Percentiles rank a stretch among this genome's conserved stretches.
Evolutionary conservation across 2,113 vertebrate species (phyloP).

Genomic region (Bombycilla garrulus): DNA sequence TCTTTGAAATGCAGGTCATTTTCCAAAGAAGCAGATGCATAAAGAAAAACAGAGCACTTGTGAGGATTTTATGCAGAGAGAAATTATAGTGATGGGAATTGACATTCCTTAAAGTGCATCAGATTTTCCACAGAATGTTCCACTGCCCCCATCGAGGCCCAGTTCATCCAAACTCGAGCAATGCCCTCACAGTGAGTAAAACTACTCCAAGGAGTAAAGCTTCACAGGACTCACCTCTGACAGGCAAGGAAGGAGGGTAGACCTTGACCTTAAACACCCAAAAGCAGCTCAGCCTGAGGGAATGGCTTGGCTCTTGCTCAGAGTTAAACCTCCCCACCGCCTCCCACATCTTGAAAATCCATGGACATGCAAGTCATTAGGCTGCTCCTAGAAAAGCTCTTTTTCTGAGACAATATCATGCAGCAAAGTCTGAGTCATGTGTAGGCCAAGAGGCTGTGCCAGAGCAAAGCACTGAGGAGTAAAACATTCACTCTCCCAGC

Average conservation of each 20-base stretch:
- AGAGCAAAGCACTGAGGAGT: constrained; percentile 10
- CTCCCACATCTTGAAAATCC: neutral
- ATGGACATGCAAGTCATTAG: neutral
- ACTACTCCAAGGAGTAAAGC: neutral
- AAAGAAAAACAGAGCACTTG: constrained; percentile 25
- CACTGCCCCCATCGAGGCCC: neutral
- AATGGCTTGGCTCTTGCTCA: neutral
- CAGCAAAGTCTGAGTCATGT: neutral
- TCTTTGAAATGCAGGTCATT: constrained; percentile 29
- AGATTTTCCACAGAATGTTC: constrained; percentile 53
- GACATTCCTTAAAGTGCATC: constrained; percentile 26
- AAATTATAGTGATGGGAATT: constrained; percentile 36
- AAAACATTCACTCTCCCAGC: constrained; percentile 57
- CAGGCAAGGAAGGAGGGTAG: neutral
- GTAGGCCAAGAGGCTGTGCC: constrained; percentile 33
- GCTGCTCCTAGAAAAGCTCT: neutral
- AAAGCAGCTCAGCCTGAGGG: neutral
- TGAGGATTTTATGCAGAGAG: neutral
- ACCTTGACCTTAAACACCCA: neutral
- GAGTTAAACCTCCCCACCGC: neutral
- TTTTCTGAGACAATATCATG: neutral
- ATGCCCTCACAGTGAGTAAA: neutral
- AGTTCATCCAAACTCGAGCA: neutral
- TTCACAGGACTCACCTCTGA: neutral
- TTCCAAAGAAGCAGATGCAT: constrained; percentile 30